These are phyloP conservation scores for Myiotriccus ornatus DNA, from an alignment of 2,797 vertebrate genomes.

Conservation along the genomic window DNA sequence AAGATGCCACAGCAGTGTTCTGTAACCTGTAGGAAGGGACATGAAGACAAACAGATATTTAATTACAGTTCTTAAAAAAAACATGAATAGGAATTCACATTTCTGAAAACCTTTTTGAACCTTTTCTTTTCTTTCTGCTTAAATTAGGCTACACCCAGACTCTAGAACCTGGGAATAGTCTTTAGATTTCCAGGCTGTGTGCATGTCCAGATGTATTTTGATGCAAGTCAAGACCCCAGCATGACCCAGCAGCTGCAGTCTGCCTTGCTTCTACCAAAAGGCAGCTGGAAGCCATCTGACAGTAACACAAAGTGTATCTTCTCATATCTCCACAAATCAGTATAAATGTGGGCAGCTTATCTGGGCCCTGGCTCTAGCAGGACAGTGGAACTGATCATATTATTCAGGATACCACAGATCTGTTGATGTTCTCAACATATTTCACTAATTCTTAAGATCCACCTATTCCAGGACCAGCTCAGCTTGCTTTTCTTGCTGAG, in stretches of 20 bases:
- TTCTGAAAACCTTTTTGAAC: not conserved
- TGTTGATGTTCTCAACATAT: not conserved
- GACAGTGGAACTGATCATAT: not conserved
- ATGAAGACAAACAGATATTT: not conserved
- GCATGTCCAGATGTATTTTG: not conserved
- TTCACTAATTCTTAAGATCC: not conserved
- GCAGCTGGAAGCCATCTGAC: not conserved
- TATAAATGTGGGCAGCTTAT: not conserved
- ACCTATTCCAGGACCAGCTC: not conserved
- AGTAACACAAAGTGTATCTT: not conserved
- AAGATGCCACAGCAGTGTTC: not conserved
- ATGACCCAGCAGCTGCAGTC: accelerated
- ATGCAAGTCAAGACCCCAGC: not conserved
- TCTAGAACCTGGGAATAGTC: not conserved
- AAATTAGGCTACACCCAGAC: not conserved
- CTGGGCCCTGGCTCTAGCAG: not conserved
- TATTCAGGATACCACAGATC: not conserved
- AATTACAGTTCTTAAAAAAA: not conserved
- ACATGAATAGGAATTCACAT: not conserved
- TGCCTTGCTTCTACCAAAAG: not conserved
- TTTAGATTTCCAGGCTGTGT: not conserved
- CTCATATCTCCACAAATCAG: not conserved
- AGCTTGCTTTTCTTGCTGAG: not conserved
- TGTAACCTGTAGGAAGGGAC: not conserved
- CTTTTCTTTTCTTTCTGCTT: not conserved